Base-by-base conservation (phyloP, 1,140 invertebrate genomes). In the Drosophila gunungcola region DNA sequence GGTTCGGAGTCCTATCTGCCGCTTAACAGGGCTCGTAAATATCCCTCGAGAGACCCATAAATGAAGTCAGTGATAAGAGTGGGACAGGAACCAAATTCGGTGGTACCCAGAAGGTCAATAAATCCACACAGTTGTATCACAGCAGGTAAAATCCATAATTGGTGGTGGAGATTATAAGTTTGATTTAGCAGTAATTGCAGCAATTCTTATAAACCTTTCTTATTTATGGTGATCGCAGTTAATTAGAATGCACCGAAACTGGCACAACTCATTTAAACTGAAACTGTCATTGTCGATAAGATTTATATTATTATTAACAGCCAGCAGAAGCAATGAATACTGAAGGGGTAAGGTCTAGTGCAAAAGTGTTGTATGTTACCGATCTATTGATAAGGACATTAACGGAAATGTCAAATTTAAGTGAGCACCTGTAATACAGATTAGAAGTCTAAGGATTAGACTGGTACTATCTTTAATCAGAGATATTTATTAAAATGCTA, bases 21-120 rank as follows among this genome's bases (percentile, higher is more conserved):
- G 25, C 21, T n/a, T 11, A 6, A 49, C 36, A 3, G 10, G 38
- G 60, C 13, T 52, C 46, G 38, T 68, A 68, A 69, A 69, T 69
- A 65, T 65, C 45, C 65, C 29, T 53, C 32, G 13, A 53, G 65
- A 52, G 13, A 21, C 6, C 45, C 60, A 65, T 68, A 68, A 60
- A 61, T 10, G 27, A 16, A 51, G 45, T 27, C 45, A 21, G 16
- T 21, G 16, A 21, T 21, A 21, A 21, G 16, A 21, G 16, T 21
- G 16, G 1, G 16, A 21, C 16, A 21, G 16, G 16, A 21, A 21
- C 1, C 16, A 1, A 34, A 34, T 12, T 16, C 32, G 6, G 21
- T 52, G 32, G 21, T 9, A 13, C 53, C 12, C n/a, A 27, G 25
- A 41, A 42, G 38, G 12, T 7, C 21, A 5, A 57, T 63, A 63